phyloP scores from a whole-genome alignment of 2,797 vertebrate genomes.

The Podarcis lilfordi region DNA sequence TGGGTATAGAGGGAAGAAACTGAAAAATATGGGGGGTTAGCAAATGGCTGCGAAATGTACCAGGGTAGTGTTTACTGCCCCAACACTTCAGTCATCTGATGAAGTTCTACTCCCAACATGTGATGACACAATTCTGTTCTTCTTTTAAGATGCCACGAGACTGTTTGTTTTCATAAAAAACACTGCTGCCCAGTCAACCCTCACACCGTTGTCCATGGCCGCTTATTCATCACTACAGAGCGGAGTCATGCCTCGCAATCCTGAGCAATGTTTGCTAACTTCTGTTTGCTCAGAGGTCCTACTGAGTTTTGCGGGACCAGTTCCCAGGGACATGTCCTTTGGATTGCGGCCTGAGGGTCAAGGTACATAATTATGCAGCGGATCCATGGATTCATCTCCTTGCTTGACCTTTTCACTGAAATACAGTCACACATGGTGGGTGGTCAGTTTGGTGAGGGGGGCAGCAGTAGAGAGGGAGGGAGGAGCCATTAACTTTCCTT shows the following conservation, averaged over 20 bases:
- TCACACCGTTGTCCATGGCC: background rate
- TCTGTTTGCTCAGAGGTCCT: background rate
- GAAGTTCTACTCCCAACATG: background rate
- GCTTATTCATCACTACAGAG: background rate
- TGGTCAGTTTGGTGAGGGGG: background rate
- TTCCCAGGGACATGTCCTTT: background rate
- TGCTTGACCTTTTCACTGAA: background rate
- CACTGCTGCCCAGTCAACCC: background rate
- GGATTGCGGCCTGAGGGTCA: background rate
- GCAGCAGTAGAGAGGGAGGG: background rate
- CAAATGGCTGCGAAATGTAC: background rate
- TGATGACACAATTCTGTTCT: background rate
- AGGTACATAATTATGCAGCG: background rate
- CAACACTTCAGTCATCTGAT: background rate
- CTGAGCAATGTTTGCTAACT: background rate
- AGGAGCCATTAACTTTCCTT: background rate
- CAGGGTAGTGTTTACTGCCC: background rate
- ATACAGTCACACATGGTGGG: background rate
- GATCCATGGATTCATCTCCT: too few species aligned
- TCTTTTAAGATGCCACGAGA: background rate
- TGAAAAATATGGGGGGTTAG: background rate
- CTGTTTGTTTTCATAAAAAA: background rate
- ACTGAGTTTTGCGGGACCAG: too few species aligned
- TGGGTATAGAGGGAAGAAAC: background rate
- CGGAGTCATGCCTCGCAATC: background rate